phyloP scores from a whole-genome alignment of 1,140 invertebrate species.

The Reticulitermes speratus region DNA sequence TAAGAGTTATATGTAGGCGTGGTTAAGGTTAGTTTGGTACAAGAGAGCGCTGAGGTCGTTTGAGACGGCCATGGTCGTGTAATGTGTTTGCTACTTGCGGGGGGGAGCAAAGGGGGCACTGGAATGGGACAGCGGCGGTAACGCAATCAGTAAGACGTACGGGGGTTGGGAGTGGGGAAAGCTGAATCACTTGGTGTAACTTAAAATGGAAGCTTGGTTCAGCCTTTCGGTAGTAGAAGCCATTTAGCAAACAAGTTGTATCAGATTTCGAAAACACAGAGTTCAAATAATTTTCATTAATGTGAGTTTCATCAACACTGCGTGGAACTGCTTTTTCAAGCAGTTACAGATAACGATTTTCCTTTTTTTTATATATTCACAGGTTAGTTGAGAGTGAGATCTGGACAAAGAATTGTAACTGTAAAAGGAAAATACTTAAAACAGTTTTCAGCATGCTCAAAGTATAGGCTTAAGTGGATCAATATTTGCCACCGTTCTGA shows the following conservation, averaged over 20 bases:
- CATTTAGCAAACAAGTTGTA: not conserved
- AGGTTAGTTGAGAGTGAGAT: conserved; percentile 1
- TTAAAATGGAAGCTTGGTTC: not conserved
- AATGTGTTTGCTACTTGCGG: not conserved
- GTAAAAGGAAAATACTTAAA: not conserved
- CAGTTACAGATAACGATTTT: not conserved
- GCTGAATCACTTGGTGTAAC: conserved; percentile 27
- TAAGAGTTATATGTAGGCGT: conserved; percentile 19
- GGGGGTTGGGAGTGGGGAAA: conserved; percentile 11
- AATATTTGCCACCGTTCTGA: conserved; percentile 25
- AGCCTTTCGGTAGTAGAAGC: not conserved
- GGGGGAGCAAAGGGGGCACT: not conserved
- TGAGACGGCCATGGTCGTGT: not conserved
- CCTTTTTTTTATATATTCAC: not conserved
- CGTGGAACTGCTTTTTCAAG: not conserved
- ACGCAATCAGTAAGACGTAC: conserved; percentile 25
- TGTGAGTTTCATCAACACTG: not conserved
- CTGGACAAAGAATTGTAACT: not conserved
- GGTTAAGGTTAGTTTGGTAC: conserved; percentile 26
- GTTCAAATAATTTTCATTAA: not conserved
- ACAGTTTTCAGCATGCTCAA: not conserved
- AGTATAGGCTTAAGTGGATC: conserved; percentile 24
- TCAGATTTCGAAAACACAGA: not conserved
- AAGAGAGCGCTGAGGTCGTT: conserved; percentile 20
- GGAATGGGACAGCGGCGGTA: conserved; percentile 16